Evolutionary conservation across 2,797 vertebrate genomes (phyloP).

Genomic region (Loriculus beryllinus): DNA sequence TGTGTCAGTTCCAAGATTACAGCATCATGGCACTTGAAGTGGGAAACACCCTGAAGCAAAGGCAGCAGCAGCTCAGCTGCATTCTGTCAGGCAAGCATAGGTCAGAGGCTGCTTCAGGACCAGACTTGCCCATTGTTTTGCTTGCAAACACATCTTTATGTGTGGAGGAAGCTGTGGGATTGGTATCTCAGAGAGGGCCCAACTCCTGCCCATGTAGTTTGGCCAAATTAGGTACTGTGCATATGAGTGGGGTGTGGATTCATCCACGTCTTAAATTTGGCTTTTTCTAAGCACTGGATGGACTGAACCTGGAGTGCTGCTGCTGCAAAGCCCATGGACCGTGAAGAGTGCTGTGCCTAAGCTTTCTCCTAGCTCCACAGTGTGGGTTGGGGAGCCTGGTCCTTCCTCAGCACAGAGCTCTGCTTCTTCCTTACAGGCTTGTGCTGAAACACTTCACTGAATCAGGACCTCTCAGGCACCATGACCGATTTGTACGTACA

Average conservation of each 20-base stretch:
- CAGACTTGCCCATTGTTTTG: neutral
- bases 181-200: neutral
- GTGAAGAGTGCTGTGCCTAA: neutral
- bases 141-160: neutral
- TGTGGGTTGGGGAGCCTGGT: neutral
- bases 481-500: neutral
- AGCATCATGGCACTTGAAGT: neutral
- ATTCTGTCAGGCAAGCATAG: neutral
- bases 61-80: neutral
- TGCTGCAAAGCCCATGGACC: neutral
- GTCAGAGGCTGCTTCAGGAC: neutral
- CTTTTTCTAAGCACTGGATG: neutral
- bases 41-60: neutral
- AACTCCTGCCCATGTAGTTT: neutral
- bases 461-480: neutral
- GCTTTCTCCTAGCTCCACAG: neutral
- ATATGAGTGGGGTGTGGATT: neutral
- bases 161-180: accelerated
- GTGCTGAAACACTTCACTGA: neutral
- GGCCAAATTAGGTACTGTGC: neutral
- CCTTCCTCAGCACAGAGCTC: neutral
- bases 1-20: neutral
- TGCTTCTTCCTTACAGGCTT: neutral
- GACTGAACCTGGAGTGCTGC: neutral
- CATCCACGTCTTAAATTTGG: neutral